Percentiles rank a stretch among this genome's conserved stretches.
These are phyloP conservation scores for Rhipidura dahli DNA, from an alignment of 2,113 vertebrate species.

Conservation along the genomic window DNA sequence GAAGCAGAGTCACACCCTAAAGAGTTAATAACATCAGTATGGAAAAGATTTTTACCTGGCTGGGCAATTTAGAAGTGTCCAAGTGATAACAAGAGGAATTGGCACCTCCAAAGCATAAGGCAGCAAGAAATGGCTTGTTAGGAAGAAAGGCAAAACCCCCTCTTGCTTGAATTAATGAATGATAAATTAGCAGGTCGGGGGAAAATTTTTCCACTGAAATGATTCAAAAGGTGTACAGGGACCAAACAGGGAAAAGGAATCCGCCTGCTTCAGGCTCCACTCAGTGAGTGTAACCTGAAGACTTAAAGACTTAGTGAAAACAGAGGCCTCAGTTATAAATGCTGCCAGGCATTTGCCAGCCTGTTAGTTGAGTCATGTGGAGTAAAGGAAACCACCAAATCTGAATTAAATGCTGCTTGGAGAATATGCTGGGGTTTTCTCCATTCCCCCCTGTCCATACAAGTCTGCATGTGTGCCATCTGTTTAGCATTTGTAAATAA, in stretches of 20 bases:
- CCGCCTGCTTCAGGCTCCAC: neutral
- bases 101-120: neutral
- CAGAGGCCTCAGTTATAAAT: neutral
- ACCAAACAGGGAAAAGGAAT: neutral
- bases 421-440: neutral
- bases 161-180: neutral
- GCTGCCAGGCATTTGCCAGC: constrained; percentile 17
- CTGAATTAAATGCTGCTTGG: neutral
- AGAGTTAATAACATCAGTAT: neutral
- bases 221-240: neutral
- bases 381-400: neutral
- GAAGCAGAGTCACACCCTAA: neutral
- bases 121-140: neutral
- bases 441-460: neutral
- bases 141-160: neutral
- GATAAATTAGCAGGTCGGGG: neutral
- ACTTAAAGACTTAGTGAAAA: neutral
- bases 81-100: neutral
- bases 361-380: neutral
- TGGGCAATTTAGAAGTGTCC: neutral
- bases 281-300: neutral
- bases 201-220: neutral
- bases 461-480: neutral
- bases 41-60: neutral
- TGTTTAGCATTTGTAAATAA: constrained; percentile 33